Conservation (phyloP, 1,140 invertebrate genomes). For the Bicyclus anynana region DNA sequence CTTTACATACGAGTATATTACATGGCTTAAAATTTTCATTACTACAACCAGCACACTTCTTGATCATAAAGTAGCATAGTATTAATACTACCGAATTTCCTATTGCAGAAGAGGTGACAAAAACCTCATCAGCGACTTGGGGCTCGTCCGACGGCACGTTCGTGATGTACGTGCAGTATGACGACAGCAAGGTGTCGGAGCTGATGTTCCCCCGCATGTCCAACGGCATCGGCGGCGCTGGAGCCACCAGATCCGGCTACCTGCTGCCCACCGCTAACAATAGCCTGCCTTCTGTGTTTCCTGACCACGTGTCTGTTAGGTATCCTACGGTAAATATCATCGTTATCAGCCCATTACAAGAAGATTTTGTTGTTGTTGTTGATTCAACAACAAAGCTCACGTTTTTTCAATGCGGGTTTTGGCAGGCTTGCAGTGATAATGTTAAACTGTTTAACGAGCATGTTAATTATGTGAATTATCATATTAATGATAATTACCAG, state of each 20-base stretch:
- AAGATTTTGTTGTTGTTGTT: too few relatives aligned
- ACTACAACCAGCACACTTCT: too few relatives aligned
- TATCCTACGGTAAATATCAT: conserved; percentile 83
- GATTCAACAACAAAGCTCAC: too few relatives aligned
- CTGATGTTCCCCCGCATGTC: conserved; percentile 88
- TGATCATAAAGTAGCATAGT: too few relatives aligned
- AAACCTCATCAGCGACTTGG: conserved; percentile 88
- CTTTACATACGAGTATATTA: too few relatives aligned
- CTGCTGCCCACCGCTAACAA: conserved; percentile 55
- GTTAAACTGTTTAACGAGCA: too few relatives aligned
- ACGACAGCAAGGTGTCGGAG: conserved; percentile 88
- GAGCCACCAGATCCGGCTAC: conserved; percentile 68
- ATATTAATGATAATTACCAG: too few relatives aligned
- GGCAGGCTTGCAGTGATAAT: too few relatives aligned
- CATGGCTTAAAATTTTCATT: too few relatives aligned
- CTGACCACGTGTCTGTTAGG: conserved; percentile 84
- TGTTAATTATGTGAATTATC: too few relatives aligned
- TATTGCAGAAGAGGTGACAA: conserved; percentile 85
- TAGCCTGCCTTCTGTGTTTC: conserved; percentile 77
- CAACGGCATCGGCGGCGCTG: conserved; percentile 67
- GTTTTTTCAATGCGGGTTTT: too few relatives aligned
- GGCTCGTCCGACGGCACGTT: conserved; percentile 88
- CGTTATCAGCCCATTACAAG: too few relatives aligned
- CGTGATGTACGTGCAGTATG: conserved; percentile 91
- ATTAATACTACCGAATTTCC: not conserved